Evolutionary conservation across 2,888 invertebrate species (phyloP).

Genomic region (Drosophila prolongata): DNA sequence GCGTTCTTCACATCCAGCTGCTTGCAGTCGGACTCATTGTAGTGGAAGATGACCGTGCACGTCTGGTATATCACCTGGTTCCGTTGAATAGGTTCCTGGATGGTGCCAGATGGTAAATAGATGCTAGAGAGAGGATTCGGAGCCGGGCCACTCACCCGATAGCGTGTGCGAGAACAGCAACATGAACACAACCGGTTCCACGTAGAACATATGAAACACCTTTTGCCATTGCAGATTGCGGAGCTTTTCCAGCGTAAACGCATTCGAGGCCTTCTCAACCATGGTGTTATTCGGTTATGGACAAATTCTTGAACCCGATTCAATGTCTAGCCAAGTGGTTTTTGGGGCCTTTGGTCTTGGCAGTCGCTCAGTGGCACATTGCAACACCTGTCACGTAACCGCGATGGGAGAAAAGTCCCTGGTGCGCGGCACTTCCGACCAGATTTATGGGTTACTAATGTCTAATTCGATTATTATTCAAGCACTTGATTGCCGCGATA

Average conservation of each 20-base stretch:
- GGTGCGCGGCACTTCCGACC: constrained; percentile 17
- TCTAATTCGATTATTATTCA: constrained; percentile 33
- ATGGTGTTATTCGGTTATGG: constrained; percentile 48
- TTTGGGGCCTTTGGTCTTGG: neutral
- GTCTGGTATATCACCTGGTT: constrained; percentile 89
- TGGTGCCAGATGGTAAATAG: neutral
- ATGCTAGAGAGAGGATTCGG: neutral
- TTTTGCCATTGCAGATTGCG: constrained; percentile 69
- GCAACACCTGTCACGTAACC: constrained; percentile 37
- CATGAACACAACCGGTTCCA: constrained; percentile 82
- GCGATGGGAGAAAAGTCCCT: constrained; percentile 9
- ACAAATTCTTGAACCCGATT: constrained; percentile 14
- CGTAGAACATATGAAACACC: constrained; percentile 79
- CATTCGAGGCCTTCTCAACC: constrained; percentile 65
- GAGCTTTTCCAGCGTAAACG: constrained; percentile 58
- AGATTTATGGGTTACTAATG: constrained; percentile 22
- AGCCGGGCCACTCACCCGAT: constrained; percentile 70
- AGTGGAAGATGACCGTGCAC: constrained; percentile 87
- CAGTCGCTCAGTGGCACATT: constrained; percentile 17
- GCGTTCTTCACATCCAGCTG: constrained; percentile 84
- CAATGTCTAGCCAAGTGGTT: neutral
- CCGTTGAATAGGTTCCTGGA: constrained; percentile 85
- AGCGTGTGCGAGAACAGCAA: constrained; percentile 80
- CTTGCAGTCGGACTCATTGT: constrained; percentile 87
- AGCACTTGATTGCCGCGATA: constrained; percentile 42